These are phyloP conservation scores for Tachyglossus aculeatus DNA, from an alignment of 2,797 vertebrate genomes.

Conservation along the genomic window DNA sequence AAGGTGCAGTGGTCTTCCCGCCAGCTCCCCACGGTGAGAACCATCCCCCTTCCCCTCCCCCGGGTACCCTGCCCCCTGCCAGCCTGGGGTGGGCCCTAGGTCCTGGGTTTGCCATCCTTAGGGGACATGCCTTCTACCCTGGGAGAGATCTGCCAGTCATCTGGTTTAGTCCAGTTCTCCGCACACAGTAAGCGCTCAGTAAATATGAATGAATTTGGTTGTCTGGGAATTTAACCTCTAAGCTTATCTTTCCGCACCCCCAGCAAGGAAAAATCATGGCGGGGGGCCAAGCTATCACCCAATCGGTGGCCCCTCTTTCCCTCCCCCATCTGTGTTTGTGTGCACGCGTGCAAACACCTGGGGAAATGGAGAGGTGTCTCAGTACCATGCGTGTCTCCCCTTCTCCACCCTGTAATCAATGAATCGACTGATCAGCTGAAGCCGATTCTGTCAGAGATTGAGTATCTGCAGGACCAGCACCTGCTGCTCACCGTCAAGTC, in stretches of 20 bases:
- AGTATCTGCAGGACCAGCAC: conserved; percentile 97
- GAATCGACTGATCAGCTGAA: conserved; percentile 75
- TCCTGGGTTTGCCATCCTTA: not conserved
- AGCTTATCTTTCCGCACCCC: too few species aligned
- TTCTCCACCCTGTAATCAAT: fast-evolving
- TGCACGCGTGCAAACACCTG: not conserved
- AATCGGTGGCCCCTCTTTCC: fast-evolving
- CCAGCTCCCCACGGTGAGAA: conserved; percentile 88
- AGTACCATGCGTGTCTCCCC: not conserved
- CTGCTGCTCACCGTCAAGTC: conserved; percentile 95
- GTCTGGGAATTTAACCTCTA: too few species aligned
- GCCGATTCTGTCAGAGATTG: conserved; percentile 94
- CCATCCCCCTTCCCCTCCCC: fast-evolving
- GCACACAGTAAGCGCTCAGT: too few species aligned
- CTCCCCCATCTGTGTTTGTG: fast-evolving
- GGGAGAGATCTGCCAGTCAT: too few species aligned
- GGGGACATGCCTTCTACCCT: too few species aligned
- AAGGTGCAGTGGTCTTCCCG: conserved; percentile 95
- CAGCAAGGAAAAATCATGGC: not conserved
- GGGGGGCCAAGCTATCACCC: not conserved
- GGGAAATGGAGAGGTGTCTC: too few species aligned
- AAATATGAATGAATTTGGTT: too few species aligned
- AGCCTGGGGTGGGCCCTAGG: fast-evolving
- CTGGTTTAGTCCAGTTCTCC: too few species aligned
- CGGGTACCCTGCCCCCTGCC: not conserved